Base-by-base conservation (phyloP, 2,797 vertebrate species). In the Masticophis lateralis region DNA sequence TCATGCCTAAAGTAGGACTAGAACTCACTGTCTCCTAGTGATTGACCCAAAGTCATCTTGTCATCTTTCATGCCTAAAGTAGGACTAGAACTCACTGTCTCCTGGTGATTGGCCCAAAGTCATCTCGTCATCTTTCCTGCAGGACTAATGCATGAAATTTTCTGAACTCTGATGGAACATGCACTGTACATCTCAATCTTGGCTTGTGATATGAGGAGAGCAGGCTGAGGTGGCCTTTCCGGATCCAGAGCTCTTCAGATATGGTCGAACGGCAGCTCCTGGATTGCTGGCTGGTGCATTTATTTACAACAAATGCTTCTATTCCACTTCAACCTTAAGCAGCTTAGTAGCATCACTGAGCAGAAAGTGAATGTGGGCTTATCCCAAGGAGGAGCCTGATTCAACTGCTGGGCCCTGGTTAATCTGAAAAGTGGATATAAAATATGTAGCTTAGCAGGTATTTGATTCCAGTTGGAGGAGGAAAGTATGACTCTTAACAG, bases 1-100 rank as follows among this genome's bases (percentile, higher is more conserved):
- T 63, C 25, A 11, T 27, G 10, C 0, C 25, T 63, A 28, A 12
- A 2, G 61, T 1, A 0, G 61, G 0, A 27, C 61, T 63, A 12
- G 61, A 69, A 69, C 28, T 69, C 63, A 6, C 63, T 0, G 0
- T 2, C 13, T 14, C 63, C 63, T n/a, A 1, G 13, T n/a, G 28
- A n/a, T 66, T 66, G 2, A 4, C 13, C 63, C 13, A 66, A 14
- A 66, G 28, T 6, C 13, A 63, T 0, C 9, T 22, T 2, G 3
- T 10, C 6, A 0, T 1, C 60, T 61, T 61, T 61, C 25, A 4
- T 61, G 25, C 3, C 60, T 63, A 28, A 11, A 25, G 25, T 1
- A 4, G 57, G 0, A 59, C 57, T 59, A 22, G 57, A 59, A 59
- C 20, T 59, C 20, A 22, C 6, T 1, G 1, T 8, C 59, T 22